Base-by-base conservation (phyloP, 2,888 invertebrate genomes). In the Laothoe populi region DNA sequence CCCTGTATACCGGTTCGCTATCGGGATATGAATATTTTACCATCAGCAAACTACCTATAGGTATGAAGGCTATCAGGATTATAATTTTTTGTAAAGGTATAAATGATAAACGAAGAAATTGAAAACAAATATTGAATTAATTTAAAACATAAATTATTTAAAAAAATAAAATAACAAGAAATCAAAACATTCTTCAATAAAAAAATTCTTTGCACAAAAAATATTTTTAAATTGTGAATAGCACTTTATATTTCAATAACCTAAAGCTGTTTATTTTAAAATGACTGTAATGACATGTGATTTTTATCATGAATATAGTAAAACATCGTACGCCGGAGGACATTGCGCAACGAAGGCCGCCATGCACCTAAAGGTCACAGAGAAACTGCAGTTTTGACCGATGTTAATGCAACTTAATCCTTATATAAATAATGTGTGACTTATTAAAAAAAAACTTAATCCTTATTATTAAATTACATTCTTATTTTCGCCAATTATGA, bases 341-440 rank as follows among this genome's bases (percentile, higher is more conserved):
- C 77, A 63, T 79, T 75, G 75, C 64, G 77, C 71, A 79, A 79
- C 64, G 67, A 75, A 78, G 78, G 76, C 75, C 77, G 71, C 58
- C 62, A 63, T 65, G 63, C n/a, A n/a, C n/a, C n/a, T 59, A 77
- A 77, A 79, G 79, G 76, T 79, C 70, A 72, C 65, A 59, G 65
- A 70, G 61, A 65, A 59, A 64, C 66, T 65, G 63, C 66, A 62
- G 68, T 66, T 65, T 70, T 63, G 68, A 67, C 67, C 70, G 66
- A 13, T 48, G 60, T 42, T 58, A 58, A 58, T 53, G 19, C 35
- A 31, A 11, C 31, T 4, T 35, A 53, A 35, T 53, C 53, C 53
- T 53, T 49, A 49, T 49, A 26, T 49, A n/a, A 8, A 16, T 26
- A 24, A 49, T n/a, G 5, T 26, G 16, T 26, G 26, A 49, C 49